Percentiles rank a stretch among this genome's conserved stretches.
Evolutionary conservation across 2,888 invertebrate genomes (phyloP).

Genomic region (Mimachlamys varia): DNA sequence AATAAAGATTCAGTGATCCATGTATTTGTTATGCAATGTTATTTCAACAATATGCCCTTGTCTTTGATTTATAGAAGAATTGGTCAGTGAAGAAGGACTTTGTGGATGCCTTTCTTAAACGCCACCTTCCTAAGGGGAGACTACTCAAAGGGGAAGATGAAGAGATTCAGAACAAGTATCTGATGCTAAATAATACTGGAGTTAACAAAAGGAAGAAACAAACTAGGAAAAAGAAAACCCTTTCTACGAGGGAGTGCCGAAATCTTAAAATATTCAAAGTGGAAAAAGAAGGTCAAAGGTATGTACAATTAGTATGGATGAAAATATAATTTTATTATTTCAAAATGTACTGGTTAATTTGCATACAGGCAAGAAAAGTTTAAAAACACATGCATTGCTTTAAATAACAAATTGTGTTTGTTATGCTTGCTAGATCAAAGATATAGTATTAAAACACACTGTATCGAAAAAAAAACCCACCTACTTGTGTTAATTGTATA

Average conservation of each 20-base stretch:
- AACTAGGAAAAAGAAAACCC: conserved; percentile 52
- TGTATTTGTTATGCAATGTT: too few species aligned
- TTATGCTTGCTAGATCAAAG: too few species aligned
- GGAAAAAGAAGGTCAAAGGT: conserved; percentile 62
- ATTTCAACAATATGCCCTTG: not conserved
- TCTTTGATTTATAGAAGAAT: not conserved
- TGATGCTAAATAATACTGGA: conserved; percentile 54
- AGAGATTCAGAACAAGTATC: conserved; percentile 55
- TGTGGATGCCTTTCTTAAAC: conserved; percentile 58
- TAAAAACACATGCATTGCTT: too few species aligned
- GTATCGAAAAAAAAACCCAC: too few species aligned
- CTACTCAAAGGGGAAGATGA: conserved; percentile 58
- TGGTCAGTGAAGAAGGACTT: conserved; percentile 53
- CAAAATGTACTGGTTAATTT: too few species aligned
- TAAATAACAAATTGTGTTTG: too few species aligned
- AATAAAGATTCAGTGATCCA: too few species aligned
- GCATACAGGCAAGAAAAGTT: too few species aligned
- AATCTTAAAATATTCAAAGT: conserved; percentile 65
- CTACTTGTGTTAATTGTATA: too few species aligned
- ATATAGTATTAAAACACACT: too few species aligned
- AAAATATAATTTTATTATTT: not conserved
- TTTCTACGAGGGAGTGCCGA: conserved; percentile 62
- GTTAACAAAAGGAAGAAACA: conserved; percentile 51
- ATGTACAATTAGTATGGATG: conserved; percentile 35
- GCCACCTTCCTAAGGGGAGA: conserved; percentile 59